These are phyloP conservation scores for Pandion haliaetus DNA, from an alignment of 2,113 vertebrate species.

Conservation along the genomic window DNA sequence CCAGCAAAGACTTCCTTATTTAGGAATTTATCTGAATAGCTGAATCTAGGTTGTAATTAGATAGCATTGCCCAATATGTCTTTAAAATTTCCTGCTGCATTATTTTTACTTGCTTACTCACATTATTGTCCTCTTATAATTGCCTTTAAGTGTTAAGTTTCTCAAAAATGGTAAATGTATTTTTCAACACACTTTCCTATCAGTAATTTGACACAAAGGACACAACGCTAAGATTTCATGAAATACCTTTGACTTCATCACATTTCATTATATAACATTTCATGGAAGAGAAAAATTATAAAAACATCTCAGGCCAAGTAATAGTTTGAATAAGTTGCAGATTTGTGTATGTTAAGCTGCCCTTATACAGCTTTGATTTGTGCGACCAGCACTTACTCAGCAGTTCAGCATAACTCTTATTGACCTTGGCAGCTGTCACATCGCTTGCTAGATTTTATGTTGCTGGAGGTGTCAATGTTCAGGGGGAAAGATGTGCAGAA, in stretches of 20 bases:
- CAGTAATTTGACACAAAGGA: constrained; percentile 1
- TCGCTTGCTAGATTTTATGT: constrained; percentile 64
- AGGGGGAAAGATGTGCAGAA: constrained; percentile 36
- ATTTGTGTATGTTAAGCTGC: constrained; percentile 57
- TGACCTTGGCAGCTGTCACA: constrained; percentile 74
- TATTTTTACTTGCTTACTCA: not conserved
- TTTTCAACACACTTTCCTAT: constrained; percentile 1
- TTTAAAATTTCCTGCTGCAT: not conserved
- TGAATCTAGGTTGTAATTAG: not conserved
- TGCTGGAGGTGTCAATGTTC: constrained; percentile 60
- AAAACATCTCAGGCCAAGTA: constrained; percentile 34
- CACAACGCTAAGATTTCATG: not conserved
- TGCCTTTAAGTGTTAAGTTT: not conserved
- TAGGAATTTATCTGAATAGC: not conserved
- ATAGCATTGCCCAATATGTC: not conserved
- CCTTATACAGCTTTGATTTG: constrained; percentile 63
- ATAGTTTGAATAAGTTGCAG: constrained; percentile 55
- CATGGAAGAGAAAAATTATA: not conserved
- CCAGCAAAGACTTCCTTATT: not conserved
- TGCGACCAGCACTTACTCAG: constrained; percentile 68
- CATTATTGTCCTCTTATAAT: not conserved
- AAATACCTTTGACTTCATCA: constrained; percentile 40
- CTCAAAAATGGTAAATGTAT: not conserved
- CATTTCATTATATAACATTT: not conserved
- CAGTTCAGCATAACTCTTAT: constrained; percentile 69